A percentile compares a stretch with the other conserved stretches of the same genome.
phyloP scores from a whole-genome alignment of 2,888 invertebrate species.

The Trichacis sp. region DNA sequence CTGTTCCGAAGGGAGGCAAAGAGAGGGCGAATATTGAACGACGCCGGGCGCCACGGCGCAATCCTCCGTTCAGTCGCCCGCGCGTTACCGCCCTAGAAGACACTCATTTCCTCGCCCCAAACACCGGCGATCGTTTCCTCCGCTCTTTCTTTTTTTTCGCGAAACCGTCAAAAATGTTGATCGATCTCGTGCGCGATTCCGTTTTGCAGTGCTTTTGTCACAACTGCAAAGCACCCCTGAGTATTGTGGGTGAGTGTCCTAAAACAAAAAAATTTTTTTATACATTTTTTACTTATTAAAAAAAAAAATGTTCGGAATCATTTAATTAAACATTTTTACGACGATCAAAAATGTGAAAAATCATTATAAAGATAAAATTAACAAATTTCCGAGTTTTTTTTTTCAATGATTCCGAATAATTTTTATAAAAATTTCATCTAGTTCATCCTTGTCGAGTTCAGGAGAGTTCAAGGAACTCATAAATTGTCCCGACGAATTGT shows the following conservation, averaged over 20 bases:
- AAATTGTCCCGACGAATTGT: too few relatives aligned
- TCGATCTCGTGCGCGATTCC: constrained; percentile 90
- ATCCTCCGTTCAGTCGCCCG: constrained; percentile 72
- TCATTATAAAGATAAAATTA: too few relatives aligned
- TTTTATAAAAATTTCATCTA: not conserved
- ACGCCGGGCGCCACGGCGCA: constrained; percentile 73
- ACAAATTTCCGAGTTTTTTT: too few relatives aligned
- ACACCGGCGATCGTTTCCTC: constrained; percentile 14
- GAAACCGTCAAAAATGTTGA: constrained; percentile 75
- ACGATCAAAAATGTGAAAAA: too few relatives aligned
- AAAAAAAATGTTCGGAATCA: too few relatives aligned
- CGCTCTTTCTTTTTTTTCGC: constrained; percentile 14
- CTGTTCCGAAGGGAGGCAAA: constrained; percentile 17
- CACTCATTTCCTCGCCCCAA: constrained; percentile 53
- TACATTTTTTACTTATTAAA: too few relatives aligned
- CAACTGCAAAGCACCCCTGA: constrained; percentile 87
- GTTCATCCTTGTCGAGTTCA: constrained; percentile 12
- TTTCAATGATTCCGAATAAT: constrained; percentile 9
- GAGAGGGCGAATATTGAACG: constrained; percentile 71
- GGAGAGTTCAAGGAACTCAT: not conserved
- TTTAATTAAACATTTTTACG: too few relatives aligned
- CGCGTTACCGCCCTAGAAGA: constrained; percentile 74
- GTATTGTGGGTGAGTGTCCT: constrained; percentile 65
- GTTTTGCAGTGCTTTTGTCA: constrained; percentile 95
- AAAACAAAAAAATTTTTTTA: too few relatives aligned